phyloP scores from a whole-genome alignment of 2,888 invertebrate genomes.

The Athalia rosae region DNA sequence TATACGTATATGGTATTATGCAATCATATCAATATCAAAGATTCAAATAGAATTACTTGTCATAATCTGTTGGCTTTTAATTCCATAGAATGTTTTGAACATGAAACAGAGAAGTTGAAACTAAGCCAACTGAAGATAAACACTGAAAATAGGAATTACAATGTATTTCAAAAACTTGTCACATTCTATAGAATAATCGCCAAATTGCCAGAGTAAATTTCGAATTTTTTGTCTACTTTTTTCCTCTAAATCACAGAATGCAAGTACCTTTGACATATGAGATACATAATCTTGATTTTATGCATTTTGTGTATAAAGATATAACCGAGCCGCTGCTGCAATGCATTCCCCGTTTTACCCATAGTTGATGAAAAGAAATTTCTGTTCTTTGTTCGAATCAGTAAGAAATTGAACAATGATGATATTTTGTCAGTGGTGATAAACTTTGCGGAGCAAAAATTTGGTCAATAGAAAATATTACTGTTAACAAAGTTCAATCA shows the following conservation, averaged over 20 bases:
- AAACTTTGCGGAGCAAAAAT: too few relatives aligned
- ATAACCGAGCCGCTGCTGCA: conserved; percentile 22
- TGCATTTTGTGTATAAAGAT: not conserved
- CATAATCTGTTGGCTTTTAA: not conserved
- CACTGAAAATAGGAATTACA: not conserved
- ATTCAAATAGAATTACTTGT: not conserved
- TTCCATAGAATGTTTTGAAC: conserved; percentile 17
- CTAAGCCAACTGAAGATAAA: not conserved
- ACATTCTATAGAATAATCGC: conserved; percentile 13
- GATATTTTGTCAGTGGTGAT: too few relatives aligned
- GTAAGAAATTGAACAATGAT: too few relatives aligned
- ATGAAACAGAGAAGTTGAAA: not conserved
- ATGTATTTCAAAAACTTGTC: not conserved
- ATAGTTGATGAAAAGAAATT: not conserved
- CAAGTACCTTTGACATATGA: not conserved
- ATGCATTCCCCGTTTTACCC: conserved; percentile 21
- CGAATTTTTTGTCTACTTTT: not conserved
- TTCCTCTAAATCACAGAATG: not conserved
- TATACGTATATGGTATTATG: not conserved
- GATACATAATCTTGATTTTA: not conserved
- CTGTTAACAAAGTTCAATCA: not conserved
- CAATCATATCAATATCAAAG: conserved; percentile 19
- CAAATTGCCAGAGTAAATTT: not conserved
- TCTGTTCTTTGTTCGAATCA: too few relatives aligned
- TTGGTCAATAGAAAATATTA: too few relatives aligned